A percentile compares a stretch with the other conserved stretches of the same genome.
These are phyloP conservation scores for Hyles euphorbiae DNA, from an alignment of 1,140 invertebrate species.

Conservation along the genomic window DNA sequence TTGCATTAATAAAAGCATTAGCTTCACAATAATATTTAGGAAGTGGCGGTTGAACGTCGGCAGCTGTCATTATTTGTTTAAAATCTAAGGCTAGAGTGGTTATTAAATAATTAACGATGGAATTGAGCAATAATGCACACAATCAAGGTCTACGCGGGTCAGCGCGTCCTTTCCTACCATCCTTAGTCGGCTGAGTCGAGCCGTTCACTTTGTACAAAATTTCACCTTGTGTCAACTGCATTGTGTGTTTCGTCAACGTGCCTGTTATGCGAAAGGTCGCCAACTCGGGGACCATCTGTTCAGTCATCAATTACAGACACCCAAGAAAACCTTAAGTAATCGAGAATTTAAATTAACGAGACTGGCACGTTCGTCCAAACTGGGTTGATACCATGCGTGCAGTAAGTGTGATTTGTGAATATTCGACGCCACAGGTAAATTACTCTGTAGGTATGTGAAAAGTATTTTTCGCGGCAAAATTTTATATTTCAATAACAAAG, in stretches of 20 bases:
- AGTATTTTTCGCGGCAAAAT: too few species aligned
- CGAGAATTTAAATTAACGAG: too few species aligned
- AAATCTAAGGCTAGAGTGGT: slow-evolving; percentile 15
- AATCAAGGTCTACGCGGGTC: slow-evolving; percentile 27
- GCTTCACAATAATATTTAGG: too few species aligned
- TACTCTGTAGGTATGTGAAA: too few species aligned
- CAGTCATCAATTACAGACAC: background rate
- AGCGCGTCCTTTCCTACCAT: slow-evolving; percentile 35
- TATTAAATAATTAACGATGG: slow-evolving; percentile 16
- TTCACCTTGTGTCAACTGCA: slow-evolving; percentile 49
- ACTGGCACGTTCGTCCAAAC: too few species aligned
- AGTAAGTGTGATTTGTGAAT: too few species aligned
- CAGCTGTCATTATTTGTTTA: slow-evolving; percentile 4
- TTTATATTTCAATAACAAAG: too few species aligned
- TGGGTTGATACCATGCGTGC: too few species aligned
- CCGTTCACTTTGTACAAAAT: slow-evolving; percentile 49
- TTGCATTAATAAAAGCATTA: too few species aligned
- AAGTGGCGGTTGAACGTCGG: too few species aligned
- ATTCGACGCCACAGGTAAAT: too few species aligned
- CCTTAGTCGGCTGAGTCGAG: slow-evolving; percentile 26
- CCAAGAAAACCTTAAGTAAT: too few species aligned
- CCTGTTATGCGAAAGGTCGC: slow-evolving; percentile 23
- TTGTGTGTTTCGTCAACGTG: slow-evolving; percentile 30
- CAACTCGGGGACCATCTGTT: slow-evolving; percentile 19
- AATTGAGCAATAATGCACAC: slow-evolving; percentile 22